Evolutionary conservation across 2,888 invertebrate species (phyloP), one percentile per base, ranked within the genome.

Genomic region (Agrypnus murinus): DNA sequence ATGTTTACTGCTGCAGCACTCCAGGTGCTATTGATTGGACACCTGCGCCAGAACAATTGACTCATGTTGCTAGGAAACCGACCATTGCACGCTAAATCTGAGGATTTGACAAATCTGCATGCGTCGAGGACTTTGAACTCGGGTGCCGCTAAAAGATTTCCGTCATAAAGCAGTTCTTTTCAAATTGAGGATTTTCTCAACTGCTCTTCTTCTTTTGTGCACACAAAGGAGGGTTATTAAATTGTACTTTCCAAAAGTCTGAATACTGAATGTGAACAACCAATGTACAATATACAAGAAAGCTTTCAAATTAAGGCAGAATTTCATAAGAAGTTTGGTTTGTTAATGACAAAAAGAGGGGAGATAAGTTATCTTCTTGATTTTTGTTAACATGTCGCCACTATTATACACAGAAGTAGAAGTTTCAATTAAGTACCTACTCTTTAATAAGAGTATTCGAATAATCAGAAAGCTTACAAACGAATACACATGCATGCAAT

Each of bases 21-120:
- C 83, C 84, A 85, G 84, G 84, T 85, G 84, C 84, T 84, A 85
- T 85, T 84, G 84, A 85, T 85, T 83, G 84, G 83, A 84, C 85
- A 85, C 85, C 85, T 85, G 84, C 84, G 82, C 73, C 82, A 83
- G 84, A 84, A 84, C 85, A 84, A 85, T 84, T 77, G 82, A 77
- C 77, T 79, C 78, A 81, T 81, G 84, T 84, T 83, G 84, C 84
- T 84, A 84, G 83, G 85, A 81, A 79, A 84, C 84, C 79, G 77
- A 79, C 80, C 80, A 82, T 82, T 82, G 83, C 83, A 83, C 81
- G 83, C 79, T 80, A 83, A 84, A 84, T 84, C 84, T 81, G 80
- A 81, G 81, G 84, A 84, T 84, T 84, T 82, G 82, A 76, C 79
- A 81, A 83, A 85, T 85, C 83, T 84, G 84, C 84, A 84, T 85